These are phyloP conservation scores for Holotrichia oblita DNA, from an alignment of 1,140 invertebrate species.

Conservation along the genomic window DNA sequence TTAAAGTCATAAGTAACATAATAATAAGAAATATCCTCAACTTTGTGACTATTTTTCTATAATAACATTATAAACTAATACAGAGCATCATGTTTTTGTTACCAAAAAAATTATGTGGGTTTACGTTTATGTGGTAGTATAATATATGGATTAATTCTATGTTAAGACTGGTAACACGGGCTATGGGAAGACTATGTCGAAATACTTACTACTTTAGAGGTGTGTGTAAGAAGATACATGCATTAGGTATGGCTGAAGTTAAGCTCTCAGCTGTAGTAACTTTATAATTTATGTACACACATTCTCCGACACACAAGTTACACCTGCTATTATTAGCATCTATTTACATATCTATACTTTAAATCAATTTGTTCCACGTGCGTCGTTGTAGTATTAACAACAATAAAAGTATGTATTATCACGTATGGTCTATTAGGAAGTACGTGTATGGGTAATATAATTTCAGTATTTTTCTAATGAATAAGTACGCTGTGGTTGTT, in stretches of 20 bases:
- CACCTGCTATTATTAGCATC: constrained; percentile 16
- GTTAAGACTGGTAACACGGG: neutral
- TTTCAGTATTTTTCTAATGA: neutral
- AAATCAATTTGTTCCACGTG: constrained; percentile 15
- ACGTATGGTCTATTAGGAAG: neutral
- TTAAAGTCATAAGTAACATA: no score
- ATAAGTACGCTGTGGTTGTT: no score
- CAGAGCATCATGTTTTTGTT: no score
- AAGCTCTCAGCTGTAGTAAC: constrained; percentile 8
- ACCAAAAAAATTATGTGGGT: no score
- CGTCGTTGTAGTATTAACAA: neutral
- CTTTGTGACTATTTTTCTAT: no score
- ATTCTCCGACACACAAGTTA: constrained; percentile 11
- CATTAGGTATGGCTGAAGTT: neutral
- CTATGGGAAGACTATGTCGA: neutral
- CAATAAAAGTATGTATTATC: neutral
- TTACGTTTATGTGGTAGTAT: no score
- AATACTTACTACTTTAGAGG: neutral
- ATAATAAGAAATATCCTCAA: no score
- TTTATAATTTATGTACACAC: constrained; percentile 18
- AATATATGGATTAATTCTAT: neutral
- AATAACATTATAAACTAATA: no score
- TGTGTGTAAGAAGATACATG: neutral
- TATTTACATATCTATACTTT: constrained; percentile 18
- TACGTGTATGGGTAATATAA: neutral